Base-by-base conservation (phyloP, 2,888 invertebrate genomes). In the Trichopria drosophilae region DNA sequence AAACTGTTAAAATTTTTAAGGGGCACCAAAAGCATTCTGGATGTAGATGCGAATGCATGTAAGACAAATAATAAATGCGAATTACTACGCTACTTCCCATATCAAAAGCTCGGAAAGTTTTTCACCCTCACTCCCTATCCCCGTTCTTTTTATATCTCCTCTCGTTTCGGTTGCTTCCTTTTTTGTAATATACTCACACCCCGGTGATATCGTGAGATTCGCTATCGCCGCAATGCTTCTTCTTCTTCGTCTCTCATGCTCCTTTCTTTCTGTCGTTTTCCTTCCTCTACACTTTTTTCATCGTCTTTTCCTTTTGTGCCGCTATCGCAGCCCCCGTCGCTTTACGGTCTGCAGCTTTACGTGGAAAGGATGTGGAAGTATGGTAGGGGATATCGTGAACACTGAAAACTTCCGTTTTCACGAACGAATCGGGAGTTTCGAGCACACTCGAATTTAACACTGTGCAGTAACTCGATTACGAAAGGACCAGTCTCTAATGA, bases 331-430 rank as follows among this genome's bases (percentile, higher is more conserved):
- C n/a, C n/a, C n/a, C n/a, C n/a, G n/a, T n/a, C n/a, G n/a, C n/a
- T n/a, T n/a, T n/a, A n/a, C n/a, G n/a, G n/a, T n/a, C n/a, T n/a
- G n/a, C n/a, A 42, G 49, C 36, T 35, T 49, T 42, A 49, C 49
- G 49, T 49, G 49, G 31, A 49, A 42, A 49, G 49, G 49, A 49
- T 49, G 49, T 36, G 49, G 42, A 40, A 23, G 34, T 28, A 41
- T n/a, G n/a, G n/a, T n/a, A n/a, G n/a, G 18, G 16, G 23, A 15
- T 19, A 45, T n/a, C 24, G 13, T 19, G 29, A 6, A 53, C 37
- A 35, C 43, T 56, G 64, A 63, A 64, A 64, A 64, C 62, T 64
- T 62, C 47, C 58, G 56, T 63, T 60, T 64, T 60, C 60, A 60
- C 52, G 55, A 58, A 57, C 62, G 66, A 63, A 63, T 66, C 60